Evolutionary conservation across 2,113 vertebrate genomes (phyloP).

Genomic region (Parotia lawesii): DNA sequence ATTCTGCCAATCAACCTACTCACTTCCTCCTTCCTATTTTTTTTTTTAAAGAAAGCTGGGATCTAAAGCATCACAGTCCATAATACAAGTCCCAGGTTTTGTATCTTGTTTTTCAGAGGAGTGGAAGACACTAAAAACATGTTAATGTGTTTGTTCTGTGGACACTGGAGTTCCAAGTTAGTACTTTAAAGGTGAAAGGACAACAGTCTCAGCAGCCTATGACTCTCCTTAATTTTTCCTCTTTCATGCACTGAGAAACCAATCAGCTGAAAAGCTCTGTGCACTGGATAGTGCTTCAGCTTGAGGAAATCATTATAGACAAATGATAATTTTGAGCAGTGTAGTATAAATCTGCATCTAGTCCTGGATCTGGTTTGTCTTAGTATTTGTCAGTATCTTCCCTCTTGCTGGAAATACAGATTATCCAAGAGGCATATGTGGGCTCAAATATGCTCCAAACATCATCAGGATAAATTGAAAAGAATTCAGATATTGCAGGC

Average conservation of each 20-base stretch:
- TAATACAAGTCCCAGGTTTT: background rate
- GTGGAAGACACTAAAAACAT: background rate
- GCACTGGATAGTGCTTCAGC: background rate
- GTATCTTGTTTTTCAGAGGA: background rate
- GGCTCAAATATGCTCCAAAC: rapidly evolving
- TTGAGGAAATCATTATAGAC: background rate
- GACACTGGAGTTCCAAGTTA: background rate
- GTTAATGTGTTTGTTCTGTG: background rate
- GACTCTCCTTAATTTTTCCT: background rate
- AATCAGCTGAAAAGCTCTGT: background rate
- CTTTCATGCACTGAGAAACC: background rate
- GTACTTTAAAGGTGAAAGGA: background rate
- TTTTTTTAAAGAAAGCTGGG: background rate
- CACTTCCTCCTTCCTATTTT: background rate
- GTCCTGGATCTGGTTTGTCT: background rate
- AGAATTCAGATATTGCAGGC: background rate
- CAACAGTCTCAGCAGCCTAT: background rate
- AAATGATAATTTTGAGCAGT: background rate
- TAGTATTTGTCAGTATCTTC: background rate
- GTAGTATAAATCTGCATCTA: background rate
- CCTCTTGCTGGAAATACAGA: background rate
- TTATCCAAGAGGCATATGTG: background rate
- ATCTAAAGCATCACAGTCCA: background rate
- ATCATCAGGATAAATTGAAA: background rate
- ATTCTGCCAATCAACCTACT: background rate